These are phyloP conservation scores for Hybos culiciformis DNA, from an alignment of 2,888 invertebrate genomes.

Conservation along the genomic window DNA sequence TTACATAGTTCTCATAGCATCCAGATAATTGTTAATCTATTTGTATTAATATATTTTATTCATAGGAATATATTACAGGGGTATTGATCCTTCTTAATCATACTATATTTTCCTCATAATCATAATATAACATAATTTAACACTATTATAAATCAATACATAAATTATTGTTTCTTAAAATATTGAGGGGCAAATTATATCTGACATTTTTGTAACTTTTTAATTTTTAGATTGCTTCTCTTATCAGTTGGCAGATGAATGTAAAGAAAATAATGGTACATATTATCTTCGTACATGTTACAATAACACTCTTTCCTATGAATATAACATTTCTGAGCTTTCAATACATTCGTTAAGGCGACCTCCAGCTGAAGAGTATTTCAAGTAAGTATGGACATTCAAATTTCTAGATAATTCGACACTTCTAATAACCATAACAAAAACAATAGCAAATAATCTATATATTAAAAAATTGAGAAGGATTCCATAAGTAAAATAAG, in stretches of 20 bases:
- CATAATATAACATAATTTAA: too few species aligned
- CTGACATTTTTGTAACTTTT: background rate
- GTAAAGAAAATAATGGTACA: constrained; percentile 45
- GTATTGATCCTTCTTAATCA: too few species aligned
- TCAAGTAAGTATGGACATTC: constrained; percentile 42
- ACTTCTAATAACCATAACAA: background rate
- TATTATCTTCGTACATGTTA: constrained; percentile 49
- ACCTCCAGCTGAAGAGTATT: constrained; percentile 61
- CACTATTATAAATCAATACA: too few species aligned
- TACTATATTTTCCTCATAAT: too few species aligned
- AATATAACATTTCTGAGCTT: constrained; percentile 41
- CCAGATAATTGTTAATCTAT: too few species aligned
- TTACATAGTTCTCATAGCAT: too few species aligned
- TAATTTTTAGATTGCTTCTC: constrained; percentile 48
- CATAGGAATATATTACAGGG: too few species aligned
- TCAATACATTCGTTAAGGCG: constrained; percentile 43
- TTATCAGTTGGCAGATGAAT: constrained; percentile 49
- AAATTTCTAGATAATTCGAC: background rate
- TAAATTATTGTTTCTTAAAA: too few species aligned
- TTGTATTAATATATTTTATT: too few species aligned
- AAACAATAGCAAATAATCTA: background rate
- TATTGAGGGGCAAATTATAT: too few species aligned
- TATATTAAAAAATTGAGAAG: too few species aligned
- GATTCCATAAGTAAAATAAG: too few species aligned
- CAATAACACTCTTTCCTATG: constrained; percentile 42